These are phyloP conservation scores for Eleutherodactylus coqui DNA, from an alignment of 2,797 vertebrate genomes.

Conservation along the genomic window DNA sequence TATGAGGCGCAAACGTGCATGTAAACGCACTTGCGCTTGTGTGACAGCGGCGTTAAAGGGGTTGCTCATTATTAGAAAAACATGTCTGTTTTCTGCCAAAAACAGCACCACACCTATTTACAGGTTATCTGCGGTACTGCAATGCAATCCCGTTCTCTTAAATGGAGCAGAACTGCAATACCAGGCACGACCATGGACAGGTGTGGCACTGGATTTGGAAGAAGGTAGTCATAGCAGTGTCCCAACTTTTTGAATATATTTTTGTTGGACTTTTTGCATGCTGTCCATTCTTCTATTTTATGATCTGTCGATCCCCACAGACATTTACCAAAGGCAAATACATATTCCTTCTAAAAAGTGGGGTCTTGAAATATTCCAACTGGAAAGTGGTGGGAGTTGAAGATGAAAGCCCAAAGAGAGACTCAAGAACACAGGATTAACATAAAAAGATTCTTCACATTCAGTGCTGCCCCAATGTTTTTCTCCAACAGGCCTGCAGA, in stretches of 20 bases:
- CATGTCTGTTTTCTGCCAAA: too few species aligned
- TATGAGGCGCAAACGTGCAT: too few species aligned
- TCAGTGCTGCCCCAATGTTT: slow-evolving; percentile 35
- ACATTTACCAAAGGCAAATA: neutral
- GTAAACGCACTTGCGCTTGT: too few species aligned
- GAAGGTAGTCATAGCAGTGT: too few species aligned
- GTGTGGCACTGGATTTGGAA: too few species aligned
- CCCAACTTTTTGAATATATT: neutral
- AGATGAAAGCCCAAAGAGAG: slow-evolving; percentile 14
- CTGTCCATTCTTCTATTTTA: neutral
- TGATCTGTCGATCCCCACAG: neutral
- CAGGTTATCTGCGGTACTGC: too few species aligned
- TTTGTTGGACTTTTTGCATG: neutral
- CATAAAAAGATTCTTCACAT: slow-evolving; percentile 35
- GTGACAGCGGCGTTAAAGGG: too few species aligned
- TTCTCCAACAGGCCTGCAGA: slow-evolving; percentile 15
- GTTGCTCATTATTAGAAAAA: too few species aligned
- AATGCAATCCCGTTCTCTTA: too few species aligned
- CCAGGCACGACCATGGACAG: too few species aligned
- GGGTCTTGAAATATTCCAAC: slow-evolving; percentile 1
- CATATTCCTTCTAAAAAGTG: neutral
- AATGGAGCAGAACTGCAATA: too few species aligned
- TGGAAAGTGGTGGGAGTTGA: slow-evolving; percentile 7
- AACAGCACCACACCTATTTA: too few species aligned
- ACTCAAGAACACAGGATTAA: slow-evolving; percentile 40